A percentile compares a stretch with the other conserved stretches of the same genome.
Conservation (phyloP, 2,797 vertebrate species). For the Chelon labrosus region DNA sequence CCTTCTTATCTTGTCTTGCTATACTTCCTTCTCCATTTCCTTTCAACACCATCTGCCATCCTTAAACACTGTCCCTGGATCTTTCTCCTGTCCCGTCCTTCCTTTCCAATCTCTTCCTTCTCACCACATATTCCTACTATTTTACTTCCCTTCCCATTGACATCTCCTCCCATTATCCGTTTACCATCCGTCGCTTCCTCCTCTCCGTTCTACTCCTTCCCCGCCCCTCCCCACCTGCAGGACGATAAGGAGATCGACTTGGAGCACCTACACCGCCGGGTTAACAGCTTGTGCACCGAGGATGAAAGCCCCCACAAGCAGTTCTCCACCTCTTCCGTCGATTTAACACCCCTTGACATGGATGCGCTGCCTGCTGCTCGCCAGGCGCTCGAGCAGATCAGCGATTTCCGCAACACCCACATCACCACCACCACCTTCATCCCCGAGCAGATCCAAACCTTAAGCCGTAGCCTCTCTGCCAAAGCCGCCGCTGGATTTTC, state of each 20-base stretch:
- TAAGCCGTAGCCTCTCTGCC: conserved; percentile 97
- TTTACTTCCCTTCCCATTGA: conserved; percentile 36
- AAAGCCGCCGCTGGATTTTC: conserved; percentile 98
- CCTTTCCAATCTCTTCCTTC: conserved; percentile 13
- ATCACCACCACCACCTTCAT: conserved; percentile 99
- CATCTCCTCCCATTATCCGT: conserved; percentile 58
- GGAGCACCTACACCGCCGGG: conserved; percentile 98
- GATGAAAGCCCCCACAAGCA: conserved; percentile 99
- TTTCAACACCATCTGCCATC: conserved; percentile 22
- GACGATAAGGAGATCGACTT: conserved; percentile 99
- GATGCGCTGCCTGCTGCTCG: conserved; percentile 96
- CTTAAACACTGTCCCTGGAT: conserved; percentile 19
- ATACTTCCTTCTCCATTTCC: conserved; percentile 4
- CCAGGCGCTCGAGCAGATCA: conserved; percentile 99
- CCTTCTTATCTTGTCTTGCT: conserved; percentile 2
- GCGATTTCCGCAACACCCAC: conserved; percentile 99
- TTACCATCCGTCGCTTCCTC: conserved; percentile 56
- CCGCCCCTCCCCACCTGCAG: conserved; percentile 79
- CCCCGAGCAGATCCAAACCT: conserved; percentile 99
- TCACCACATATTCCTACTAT: conserved; percentile 23
- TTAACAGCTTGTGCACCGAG: conserved; percentile 99
- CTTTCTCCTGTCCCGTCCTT: conserved; percentile 13
- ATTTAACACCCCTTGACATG: conserved; percentile 98
- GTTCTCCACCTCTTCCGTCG: conserved; percentile 99
- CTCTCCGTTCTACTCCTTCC: conserved; percentile 57